Evolutionary conservation across 2,113 vertebrate genomes (phyloP).

Genomic region (Mormyrus iriodes): DNA sequence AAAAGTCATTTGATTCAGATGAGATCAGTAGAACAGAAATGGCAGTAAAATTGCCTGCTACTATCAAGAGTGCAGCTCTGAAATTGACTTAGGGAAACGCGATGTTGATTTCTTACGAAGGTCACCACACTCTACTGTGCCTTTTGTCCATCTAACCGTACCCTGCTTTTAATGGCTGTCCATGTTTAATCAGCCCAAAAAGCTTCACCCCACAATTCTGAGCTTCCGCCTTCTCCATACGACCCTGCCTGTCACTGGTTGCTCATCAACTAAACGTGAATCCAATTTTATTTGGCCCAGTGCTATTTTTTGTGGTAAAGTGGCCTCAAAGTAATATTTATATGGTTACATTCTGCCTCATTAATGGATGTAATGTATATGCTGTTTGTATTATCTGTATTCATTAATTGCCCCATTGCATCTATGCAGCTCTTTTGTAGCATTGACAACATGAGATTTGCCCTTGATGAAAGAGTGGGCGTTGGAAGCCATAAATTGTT

Average conservation of each 20-base stretch:
- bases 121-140: background rate
- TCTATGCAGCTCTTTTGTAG: conserved; percentile 77
- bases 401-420: conserved; percentile 28
- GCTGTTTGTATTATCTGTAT: conserved; percentile 3
- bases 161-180: background rate
- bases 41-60: background rate
- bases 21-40: background rate
- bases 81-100: background rate
- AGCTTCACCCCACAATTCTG: background rate
- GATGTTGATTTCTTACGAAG: background rate
- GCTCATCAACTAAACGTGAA: background rate
- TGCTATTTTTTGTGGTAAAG: background rate
- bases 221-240: background rate
- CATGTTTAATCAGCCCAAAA: background rate
- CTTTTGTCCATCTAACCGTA: background rate
- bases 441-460: conserved; percentile 70
- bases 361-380: background rate
- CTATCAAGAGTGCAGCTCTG: background rate
- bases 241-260: background rate
- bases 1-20: background rate
- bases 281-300: background rate
- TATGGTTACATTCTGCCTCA: background rate
- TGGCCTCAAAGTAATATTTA: conserved; percentile 6
- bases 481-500: conserved; percentile 78
- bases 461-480: conserved; percentile 69